Evolutionary conservation across 2,797 vertebrate genomes (phyloP).

Genomic region (Hippoglossus hippoglossus): DNA sequence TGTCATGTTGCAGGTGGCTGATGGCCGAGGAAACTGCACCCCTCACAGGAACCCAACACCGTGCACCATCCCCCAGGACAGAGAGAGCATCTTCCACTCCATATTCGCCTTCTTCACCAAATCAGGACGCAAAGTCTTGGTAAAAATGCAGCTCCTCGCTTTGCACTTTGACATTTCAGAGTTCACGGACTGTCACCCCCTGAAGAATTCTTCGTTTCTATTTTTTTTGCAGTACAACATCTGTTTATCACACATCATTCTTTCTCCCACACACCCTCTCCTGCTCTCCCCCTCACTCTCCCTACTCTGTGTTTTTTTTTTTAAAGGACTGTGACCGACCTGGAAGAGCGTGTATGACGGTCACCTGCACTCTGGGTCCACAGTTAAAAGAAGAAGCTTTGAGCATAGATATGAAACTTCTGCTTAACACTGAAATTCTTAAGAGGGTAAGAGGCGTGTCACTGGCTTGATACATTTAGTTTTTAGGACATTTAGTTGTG

Average conservation of each 20-base stretch:
- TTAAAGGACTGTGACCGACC: slow-evolving; percentile 94
- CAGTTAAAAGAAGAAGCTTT: slow-evolving; percentile 92
- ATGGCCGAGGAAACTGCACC: slow-evolving; percentile 92
- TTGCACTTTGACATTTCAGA: slow-evolving; percentile 49
- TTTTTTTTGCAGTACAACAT: slow-evolving; percentile 41
- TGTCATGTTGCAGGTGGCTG: slow-evolving; percentile 86
- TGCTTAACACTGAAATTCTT: slow-evolving; percentile 97
- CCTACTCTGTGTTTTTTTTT: background rate
- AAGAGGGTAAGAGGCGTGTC: slow-evolving; percentile 86
- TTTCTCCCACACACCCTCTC: background rate
- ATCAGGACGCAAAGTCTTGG: slow-evolving; percentile 96
- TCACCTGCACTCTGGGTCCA: slow-evolving; percentile 90
- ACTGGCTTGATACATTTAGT: background rate
- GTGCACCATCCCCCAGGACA: slow-evolving; percentile 93
- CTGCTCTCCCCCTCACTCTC: background rate
- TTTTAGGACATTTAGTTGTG: background rate
- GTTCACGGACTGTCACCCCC: slow-evolving; percentile 33
- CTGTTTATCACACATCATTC: slow-evolving; percentile 48
- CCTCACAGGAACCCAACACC: slow-evolving; percentile 90
- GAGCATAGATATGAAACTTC: slow-evolving; percentile 89
- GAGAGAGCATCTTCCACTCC: slow-evolving; percentile 96
- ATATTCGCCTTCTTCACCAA: slow-evolving; percentile 98
- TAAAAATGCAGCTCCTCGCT: slow-evolving; percentile 75
- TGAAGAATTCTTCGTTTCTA: slow-evolving; percentile 13
- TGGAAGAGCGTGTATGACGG: slow-evolving; percentile 88